phyloP scores from a whole-genome alignment of 2,797 vertebrate species.

The Hybognathus amarus region DNA sequence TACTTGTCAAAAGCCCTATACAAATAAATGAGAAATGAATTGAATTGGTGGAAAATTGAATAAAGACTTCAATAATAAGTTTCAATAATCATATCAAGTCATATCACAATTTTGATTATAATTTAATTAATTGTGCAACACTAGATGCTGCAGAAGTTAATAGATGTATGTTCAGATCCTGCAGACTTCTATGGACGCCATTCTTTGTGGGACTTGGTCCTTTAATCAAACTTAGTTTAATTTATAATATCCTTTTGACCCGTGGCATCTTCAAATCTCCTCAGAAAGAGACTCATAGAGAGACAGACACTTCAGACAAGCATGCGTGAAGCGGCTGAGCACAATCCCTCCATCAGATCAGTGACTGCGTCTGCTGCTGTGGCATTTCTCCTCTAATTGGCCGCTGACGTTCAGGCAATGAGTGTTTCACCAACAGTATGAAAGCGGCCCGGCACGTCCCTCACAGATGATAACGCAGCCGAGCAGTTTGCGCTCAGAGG shows the following conservation, averaged over 20 bases:
- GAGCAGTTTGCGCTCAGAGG: constrained; percentile 87
- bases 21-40: too few species aligned
- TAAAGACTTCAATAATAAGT: too few species aligned
- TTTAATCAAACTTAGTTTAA: background rate
- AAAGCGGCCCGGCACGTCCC: constrained; percentile 74
- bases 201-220: background rate
- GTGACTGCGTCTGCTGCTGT: constrained; percentile 7
- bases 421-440: constrained; percentile 59
- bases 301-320: background rate
- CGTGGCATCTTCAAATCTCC: background rate
- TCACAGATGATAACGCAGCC: constrained; percentile 85
- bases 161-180: background rate
- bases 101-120: background rate
- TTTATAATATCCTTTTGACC: background rate
- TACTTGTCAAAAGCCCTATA: too few species aligned
- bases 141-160: too few species aligned
- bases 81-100: background rate
- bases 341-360: constrained; percentile 41
- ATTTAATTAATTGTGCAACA: background rate
- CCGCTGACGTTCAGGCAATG: constrained; percentile 40
- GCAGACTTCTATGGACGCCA: background rate
- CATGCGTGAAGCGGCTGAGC: background rate
- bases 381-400: constrained; percentile 53
- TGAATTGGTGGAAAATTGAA: too few species aligned
- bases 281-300: background rate